Percentiles rank a stretch among this genome's conserved stretches.
Conservation (phyloP, 2,113 vertebrate genomes). For the Coptodon bakossiorum region DNA sequence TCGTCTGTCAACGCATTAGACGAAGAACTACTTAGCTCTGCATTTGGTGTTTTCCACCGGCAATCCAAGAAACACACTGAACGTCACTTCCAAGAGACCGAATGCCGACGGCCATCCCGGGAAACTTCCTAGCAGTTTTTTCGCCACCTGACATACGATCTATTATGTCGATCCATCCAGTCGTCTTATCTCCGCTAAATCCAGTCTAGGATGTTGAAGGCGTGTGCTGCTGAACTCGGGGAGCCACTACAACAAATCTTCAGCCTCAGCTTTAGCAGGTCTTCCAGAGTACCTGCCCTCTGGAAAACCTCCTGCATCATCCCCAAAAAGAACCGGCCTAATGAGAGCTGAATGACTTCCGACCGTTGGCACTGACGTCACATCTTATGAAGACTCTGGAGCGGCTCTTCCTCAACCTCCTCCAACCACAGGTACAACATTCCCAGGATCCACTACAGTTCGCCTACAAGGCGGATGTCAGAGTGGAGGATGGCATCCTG, state of each 20-base stretch:
- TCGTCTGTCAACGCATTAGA: rapidly evolving
- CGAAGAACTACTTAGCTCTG: neutral
- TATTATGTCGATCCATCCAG: neutral
- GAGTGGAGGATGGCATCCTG: neutral
- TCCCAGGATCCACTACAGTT: neutral
- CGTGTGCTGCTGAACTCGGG: neutral
- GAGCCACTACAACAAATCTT: neutral
- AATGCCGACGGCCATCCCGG: neutral
- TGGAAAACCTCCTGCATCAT: neutral
- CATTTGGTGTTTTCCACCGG: rapidly evolving
- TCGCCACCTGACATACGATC: neutral
- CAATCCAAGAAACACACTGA: neutral
- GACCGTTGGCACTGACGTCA: neutral
- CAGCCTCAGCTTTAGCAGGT: no score
- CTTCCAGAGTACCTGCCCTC: neutral
- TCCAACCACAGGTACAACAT: neutral
- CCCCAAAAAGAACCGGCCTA: neutral
- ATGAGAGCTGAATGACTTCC: neutral
- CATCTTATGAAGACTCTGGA: neutral
- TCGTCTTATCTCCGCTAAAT: neutral
- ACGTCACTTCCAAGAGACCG: neutral
- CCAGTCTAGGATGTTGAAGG: neutral
- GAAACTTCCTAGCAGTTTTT: neutral
- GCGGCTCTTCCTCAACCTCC: rapidly evolving
- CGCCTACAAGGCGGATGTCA: rapidly evolving